Base-by-base conservation (phyloP, 2,797 vertebrate genomes). In the Bovichtus variegatus region DNA sequence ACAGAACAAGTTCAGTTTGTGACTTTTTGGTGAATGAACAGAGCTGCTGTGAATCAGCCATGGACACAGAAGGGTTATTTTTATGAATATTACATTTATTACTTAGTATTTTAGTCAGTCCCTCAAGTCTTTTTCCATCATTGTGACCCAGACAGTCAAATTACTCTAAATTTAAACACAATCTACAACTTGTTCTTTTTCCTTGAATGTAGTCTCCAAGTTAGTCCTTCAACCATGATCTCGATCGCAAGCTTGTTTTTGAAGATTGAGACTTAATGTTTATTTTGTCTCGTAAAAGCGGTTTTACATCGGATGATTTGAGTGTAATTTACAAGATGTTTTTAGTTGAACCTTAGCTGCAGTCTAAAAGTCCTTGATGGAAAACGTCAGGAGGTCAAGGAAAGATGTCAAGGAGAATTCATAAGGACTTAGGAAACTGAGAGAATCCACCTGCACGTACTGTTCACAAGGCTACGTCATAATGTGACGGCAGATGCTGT, bases 21-120 rank as follows among this genome's bases (percentile, higher is more conserved):
- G 21, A 67, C 36, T 59, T 50, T 16, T 7, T 46, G 46, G 15
- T 67, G 55, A 61, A 53, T 21, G 27, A 65, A 40, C 13, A 2
- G 31, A 29, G 23, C 29, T 40, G 47, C 54, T 78, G 55, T 12
- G 43, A 50, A 34, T 49, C 41, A 34, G 38, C 23, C 6, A 8
- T 9, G 2, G 49, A 73, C 57, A 34, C 62, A 61, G 40, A 61
- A n/a, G 40, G 9, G 62, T 13, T 57, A 29, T 43, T 55, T 44
- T 62, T 27, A 43, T 44, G 25, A 63, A 64, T 69, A 58, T 51
- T 69, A n/a, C 74, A 58, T 19, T 43, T 15, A 53, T 46, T 15
- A 23, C n/a, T 29, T n/a, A n/a, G n/a, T n/a, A n/a, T 27, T 54
- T 38, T 13, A 46, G 29, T 62, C 25, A 11, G 11, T 67, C 10